Evolutionary conservation across 2,113 vertebrate species (phyloP).

Genomic region (Heterotilapia buettikoferi): DNA sequence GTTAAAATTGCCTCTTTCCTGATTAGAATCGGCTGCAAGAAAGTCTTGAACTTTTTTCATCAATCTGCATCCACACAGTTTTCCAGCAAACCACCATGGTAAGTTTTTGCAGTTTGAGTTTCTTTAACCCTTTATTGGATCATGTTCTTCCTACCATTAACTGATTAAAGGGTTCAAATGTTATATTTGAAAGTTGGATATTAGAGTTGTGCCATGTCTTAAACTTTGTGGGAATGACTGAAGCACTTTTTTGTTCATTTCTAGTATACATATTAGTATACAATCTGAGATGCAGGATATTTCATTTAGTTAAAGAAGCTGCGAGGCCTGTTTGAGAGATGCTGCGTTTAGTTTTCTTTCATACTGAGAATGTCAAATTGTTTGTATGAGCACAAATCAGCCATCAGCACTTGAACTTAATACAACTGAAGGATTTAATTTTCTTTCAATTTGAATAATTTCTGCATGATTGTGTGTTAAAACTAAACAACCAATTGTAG

Average conservation of each 20-base stretch:
- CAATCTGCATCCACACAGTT: conserved; percentile 52
- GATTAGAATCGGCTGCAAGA: conserved; percentile 63
- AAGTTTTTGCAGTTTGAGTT: not conserved
- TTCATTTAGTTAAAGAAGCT: not conserved
- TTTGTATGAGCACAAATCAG: not conserved
- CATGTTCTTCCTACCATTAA: not conserved
- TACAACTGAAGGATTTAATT: not conserved
- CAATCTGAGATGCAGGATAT: not conserved
- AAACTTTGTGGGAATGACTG: not conserved
- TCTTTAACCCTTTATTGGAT: not conserved
- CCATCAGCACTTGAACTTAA: not conserved
- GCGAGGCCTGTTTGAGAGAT: not conserved
- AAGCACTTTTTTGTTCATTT: not conserved
- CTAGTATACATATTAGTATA: not conserved
- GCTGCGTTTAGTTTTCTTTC: not conserved
- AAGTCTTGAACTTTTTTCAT: conserved; percentile 66
- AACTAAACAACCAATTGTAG: not conserved
- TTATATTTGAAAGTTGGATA: not conserved
- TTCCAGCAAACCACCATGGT: conserved; percentile 64
- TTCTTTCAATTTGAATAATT: not conserved
- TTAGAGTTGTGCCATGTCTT: not conserved
- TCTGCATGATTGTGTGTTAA: not conserved
- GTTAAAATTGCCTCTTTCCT: not conserved
- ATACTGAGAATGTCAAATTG: not conserved
- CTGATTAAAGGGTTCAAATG: not conserved